phyloP scores from a whole-genome alignment of 2,797 vertebrate species.

The Coreius guichenoti region DNA sequence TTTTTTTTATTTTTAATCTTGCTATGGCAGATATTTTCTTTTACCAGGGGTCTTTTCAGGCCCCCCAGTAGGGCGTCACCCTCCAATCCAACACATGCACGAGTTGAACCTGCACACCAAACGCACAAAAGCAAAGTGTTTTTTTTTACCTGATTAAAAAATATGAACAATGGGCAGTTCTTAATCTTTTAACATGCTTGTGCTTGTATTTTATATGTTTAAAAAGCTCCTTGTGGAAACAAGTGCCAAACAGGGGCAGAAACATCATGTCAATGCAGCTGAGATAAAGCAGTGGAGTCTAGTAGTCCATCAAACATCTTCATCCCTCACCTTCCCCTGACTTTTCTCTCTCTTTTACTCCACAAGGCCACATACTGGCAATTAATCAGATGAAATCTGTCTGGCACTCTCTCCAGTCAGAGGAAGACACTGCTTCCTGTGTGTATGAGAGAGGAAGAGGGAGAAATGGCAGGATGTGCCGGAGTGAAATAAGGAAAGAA shows the following conservation, averaged over 20 bases:
- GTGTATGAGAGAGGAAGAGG: background rate
- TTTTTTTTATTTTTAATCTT: slow-evolving; percentile 51
- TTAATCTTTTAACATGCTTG: slow-evolving; percentile 23
- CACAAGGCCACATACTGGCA: slow-evolving; percentile 31
- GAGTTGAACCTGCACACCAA: background rate
- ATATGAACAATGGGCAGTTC: background rate
- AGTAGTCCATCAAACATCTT: slow-evolving; percentile 41
- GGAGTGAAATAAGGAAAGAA: slow-evolving; percentile 3
- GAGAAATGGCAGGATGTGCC: background rate
- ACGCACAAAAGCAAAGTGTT: background rate
- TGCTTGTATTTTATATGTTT: background rate
- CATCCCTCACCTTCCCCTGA: slow-evolving; percentile 34
- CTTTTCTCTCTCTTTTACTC: slow-evolving; percentile 27
- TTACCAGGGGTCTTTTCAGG: slow-evolving; percentile 44
- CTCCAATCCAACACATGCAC: background rate
- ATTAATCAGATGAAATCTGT: slow-evolving; percentile 43
- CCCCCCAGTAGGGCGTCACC: slow-evolving; percentile 16
- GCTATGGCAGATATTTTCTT: slow-evolving; percentile 32
- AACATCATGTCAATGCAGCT: background rate
- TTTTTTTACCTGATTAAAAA: slow-evolving; percentile 14
- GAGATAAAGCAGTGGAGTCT: slow-evolving; percentile 10
- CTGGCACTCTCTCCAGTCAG: slow-evolving; percentile 12
- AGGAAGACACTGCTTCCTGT: slow-evolving; percentile 10
- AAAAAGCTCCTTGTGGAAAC: background rate
- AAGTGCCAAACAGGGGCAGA: background rate